These are phyloP conservation scores for Hofmannophila pseudospretella DNA, from an alignment of 2,888 invertebrate species.

Conservation along the genomic window DNA sequence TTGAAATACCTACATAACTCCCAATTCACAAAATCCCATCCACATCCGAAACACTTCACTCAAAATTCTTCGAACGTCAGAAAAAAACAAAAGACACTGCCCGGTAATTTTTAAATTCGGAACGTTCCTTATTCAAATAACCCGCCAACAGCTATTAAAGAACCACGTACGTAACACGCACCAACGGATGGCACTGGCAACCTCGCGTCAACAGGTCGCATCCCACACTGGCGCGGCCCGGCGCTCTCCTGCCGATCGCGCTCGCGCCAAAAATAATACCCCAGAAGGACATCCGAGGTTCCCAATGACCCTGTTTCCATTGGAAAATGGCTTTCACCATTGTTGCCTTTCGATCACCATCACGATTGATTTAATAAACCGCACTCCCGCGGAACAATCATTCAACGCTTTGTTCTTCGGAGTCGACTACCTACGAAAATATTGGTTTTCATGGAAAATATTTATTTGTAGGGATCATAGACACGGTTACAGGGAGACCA, in stretches of 20 bases:
- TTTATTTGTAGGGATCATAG: too few relatives aligned
- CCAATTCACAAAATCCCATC: background rate
- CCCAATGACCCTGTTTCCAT: slow-evolving; percentile 63
- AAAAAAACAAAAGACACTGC: background rate
- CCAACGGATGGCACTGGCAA: slow-evolving; percentile 43
- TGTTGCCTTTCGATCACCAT: slow-evolving; percentile 30
- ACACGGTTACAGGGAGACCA: too few relatives aligned
- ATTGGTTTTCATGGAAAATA: too few relatives aligned
- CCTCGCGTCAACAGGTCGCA: slow-evolving; percentile 74
- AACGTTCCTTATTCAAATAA: slow-evolving; percentile 37
- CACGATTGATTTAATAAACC: slow-evolving; percentile 34
- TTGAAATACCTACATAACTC: background rate
- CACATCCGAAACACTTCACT: background rate
- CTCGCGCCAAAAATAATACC: slow-evolving; percentile 75
- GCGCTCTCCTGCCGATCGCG: slow-evolving; percentile 42
- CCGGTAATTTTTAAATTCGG: slow-evolving; percentile 18
- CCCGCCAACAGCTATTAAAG: slow-evolving; percentile 32
- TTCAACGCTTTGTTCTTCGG: background rate
- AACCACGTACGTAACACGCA: background rate
- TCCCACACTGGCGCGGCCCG: slow-evolving; percentile 60
- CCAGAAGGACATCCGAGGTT: slow-evolving; percentile 61
- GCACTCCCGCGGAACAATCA: slow-evolving; percentile 9
- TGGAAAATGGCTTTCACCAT: slow-evolving; percentile 64
- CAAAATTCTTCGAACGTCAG: background rate
- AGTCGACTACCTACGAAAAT: too few relatives aligned